phyloP scores from a whole-genome alignment of 2,888 invertebrate species.

The Belgica antarctica region DNA sequence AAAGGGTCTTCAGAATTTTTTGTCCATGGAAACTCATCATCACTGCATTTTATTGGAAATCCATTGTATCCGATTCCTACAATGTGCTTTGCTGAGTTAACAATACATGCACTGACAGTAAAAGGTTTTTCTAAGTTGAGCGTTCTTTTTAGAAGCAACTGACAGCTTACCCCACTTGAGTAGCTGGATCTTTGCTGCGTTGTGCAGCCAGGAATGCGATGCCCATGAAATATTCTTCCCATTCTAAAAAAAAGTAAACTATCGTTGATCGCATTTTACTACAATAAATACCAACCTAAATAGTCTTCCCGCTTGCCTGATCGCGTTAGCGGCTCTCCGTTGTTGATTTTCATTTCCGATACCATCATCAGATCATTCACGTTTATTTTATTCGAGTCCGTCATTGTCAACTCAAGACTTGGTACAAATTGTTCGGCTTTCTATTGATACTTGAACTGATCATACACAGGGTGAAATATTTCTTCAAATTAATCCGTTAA shows the following conservation, averaged over 20 bases:
- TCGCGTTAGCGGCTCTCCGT: neutral
- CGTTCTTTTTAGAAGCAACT: no score
- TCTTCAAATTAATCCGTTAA: no score
- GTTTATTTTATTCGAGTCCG: no score
- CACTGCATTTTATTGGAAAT: constrained; percentile 86
- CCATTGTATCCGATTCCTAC: constrained; percentile 97
- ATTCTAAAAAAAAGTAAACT: constrained; percentile 64
- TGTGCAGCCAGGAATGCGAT: constrained; percentile 85
- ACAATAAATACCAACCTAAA: constrained; percentile 17
- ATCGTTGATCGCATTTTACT: no score
- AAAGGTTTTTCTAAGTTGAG: no score
- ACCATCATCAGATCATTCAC: no score
- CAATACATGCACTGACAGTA: constrained; percentile 96
- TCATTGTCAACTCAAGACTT: no score
- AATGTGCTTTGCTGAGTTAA: constrained; percentile 74
- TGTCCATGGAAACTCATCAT: constrained; percentile 87
- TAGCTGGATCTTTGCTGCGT: constrained; percentile 90
- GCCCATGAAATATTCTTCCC: constrained; percentile 97
- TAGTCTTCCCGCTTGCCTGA: constrained; percentile 11
- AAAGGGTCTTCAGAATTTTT: constrained; percentile 62
- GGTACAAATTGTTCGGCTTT: no score
- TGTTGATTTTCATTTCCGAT: constrained; percentile 7
- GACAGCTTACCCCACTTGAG: no score
- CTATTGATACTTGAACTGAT: no score
- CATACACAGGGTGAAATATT: no score